Evolutionary conservation across 2,888 invertebrate genomes (phyloP), one percentile per base, ranked within the genome.

Genomic region (Epinotia bilunana): DNA sequence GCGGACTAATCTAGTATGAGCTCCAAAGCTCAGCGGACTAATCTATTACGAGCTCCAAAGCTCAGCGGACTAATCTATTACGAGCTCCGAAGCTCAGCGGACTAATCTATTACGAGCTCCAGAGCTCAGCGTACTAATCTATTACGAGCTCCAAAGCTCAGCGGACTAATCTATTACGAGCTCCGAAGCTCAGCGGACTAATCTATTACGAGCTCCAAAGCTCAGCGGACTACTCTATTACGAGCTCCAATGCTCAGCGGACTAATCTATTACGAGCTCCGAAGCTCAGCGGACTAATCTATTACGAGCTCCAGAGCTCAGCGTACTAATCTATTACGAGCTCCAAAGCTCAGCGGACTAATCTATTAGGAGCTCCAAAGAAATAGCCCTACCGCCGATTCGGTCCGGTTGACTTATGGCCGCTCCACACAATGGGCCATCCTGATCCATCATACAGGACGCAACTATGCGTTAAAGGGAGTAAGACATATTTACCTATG

Each of bases 251-350:
- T 13, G 3, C 46, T 13, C 46, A 39, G 39, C 9, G 46, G 68
- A 65, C 65, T 43, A 68, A 68, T 68, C 16, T 43, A 58, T 23
- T 43, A 58, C 49, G 23, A 23, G n/a, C 43, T 68, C 1, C 7
- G 23, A 58, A 68, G 68, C 46, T 13, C 46, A 39, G 39, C 9
- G 46, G 68, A 65, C 65, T 43, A 68, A 68, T 68, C 16, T 43
- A 58, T 23, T 43, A 58, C 49, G 23, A 23, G n/a, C 43, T 68
- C 1, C 7, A 43, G 46, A 68, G 68, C 46, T 13, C 46, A 39
- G 39, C 9, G 46, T 58, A 65, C 65, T 43, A 68, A 68, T 68
- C 16, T 43, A 58, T 23, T 43, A 58, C 49, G 23, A 23, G n/a
- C 43, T 68, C 1, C 7, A 43, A 20, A 46, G 3, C 46, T 13